Percentiles rank a stretch among this genome's conserved stretches.
Evolutionary conservation across 2,113 vertebrate species (phyloP).

Genomic region (Catharus bicknelli): DNA sequence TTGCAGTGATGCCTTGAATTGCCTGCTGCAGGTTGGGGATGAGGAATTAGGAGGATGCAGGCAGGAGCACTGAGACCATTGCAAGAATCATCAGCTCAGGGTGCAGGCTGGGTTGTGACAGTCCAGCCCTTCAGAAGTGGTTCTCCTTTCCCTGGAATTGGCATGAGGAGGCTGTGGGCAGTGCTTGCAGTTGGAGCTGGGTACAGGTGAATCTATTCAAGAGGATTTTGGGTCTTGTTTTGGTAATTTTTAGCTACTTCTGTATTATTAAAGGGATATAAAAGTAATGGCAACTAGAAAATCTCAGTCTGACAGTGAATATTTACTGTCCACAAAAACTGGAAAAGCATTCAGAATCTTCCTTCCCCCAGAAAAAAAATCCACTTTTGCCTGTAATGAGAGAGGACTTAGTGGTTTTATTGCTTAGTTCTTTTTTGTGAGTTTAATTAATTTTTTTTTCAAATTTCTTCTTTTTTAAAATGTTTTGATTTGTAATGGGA

Average conservation of each 20-base stretch:
- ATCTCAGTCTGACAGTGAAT: background rate
- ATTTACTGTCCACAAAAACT: background rate
- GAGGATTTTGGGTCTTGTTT: background rate
- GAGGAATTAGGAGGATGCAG: background rate
- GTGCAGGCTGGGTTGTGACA: background rate
- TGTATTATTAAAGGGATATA: background rate
- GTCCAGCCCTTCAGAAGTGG: rapidly evolving
- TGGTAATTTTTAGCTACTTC: background rate
- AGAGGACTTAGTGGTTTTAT: background rate
- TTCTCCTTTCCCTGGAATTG: background rate
- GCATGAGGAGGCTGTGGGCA: background rate
- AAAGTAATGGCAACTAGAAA: background rate
- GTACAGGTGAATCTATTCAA: background rate
- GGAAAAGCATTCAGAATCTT: background rate
- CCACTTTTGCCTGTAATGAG: background rate
- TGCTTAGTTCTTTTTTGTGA: background rate
- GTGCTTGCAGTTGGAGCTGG: background rate
- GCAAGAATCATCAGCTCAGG: background rate
- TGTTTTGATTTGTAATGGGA: background rate
- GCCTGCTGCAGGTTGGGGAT: background rate
- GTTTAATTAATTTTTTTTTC: background rate
- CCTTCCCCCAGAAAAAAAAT: background rate
- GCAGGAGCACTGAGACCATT: background rate
- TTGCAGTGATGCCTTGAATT: background rate
- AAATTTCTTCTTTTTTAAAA: background rate